phyloP scores from a whole-genome alignment of 2,888 invertebrate species.

The Carpatolechia fugitivella region DNA sequence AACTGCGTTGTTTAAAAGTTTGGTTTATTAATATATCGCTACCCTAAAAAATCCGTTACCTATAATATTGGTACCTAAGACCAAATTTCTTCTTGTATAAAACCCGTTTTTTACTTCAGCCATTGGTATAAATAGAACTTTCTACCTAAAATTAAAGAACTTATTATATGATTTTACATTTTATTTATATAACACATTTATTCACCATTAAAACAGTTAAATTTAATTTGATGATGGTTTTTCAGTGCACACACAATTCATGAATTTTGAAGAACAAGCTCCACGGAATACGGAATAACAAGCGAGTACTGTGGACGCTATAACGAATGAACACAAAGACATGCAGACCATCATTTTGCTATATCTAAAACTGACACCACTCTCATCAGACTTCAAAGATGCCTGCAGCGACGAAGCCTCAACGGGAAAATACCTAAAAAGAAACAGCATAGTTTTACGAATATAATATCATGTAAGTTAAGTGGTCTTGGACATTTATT shows the following conservation, averaged over 20 bases:
- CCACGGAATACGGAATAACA: slow-evolving; percentile 36
- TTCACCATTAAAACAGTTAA: slow-evolving; percentile 37
- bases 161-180: background rate
- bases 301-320: slow-evolving; percentile 37
- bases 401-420: slow-evolving; percentile 7
- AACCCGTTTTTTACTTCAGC: too few species aligned
- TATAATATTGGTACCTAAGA: too few species aligned
- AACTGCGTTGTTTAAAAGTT: too few species aligned
- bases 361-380: background rate
- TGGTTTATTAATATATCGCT: too few species aligned
- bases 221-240: slow-evolving; percentile 18
- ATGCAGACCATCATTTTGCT: slow-evolving; percentile 51
- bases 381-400: background rate
- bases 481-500: too few species aligned
- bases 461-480: too few species aligned
- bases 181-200: slow-evolving; percentile 14
- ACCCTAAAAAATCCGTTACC: too few species aligned
- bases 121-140: too few species aligned
- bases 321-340: slow-evolving; percentile 41
- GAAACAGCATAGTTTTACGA: slow-evolving; percentile 55
- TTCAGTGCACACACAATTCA: slow-evolving; percentile 31
- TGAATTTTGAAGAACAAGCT: slow-evolving; percentile 21
- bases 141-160: background rate
- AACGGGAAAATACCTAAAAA: slow-evolving; percentile 39
- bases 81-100: too few species aligned